Evolutionary conservation across 1,140 invertebrate species (phyloP).

Genomic region (Whitmania pigra): DNA sequence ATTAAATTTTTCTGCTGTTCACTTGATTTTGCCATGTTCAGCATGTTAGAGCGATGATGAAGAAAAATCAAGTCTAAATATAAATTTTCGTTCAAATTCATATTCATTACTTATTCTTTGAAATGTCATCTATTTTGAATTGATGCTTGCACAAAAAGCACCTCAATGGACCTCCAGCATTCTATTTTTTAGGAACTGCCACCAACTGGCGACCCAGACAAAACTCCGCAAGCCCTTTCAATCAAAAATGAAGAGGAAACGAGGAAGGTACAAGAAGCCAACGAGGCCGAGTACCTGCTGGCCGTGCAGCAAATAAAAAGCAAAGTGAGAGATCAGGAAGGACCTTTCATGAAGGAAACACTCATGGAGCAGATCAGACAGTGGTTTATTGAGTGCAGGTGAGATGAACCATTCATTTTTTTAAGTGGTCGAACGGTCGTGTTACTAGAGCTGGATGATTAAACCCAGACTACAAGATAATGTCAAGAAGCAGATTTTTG

Average conservation of each 20-base stretch:
- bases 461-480: too few species aligned
- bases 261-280: conserved; percentile 42
- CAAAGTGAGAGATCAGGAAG: conserved; percentile 43
- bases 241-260: conserved; percentile 35
- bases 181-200: background rate
- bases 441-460: too few species aligned
- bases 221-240: conserved; percentile 31
- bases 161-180: background rate
- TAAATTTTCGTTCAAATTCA: too few species aligned
- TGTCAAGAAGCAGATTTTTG: too few species aligned
- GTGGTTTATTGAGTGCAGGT: conserved; percentile 56
- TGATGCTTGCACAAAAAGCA: background rate
- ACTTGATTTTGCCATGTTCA: background rate
- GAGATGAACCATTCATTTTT: conserved; percentile 34
- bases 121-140: too few species aligned
- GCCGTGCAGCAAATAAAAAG: conserved; percentile 42
- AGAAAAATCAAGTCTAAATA: too few species aligned
- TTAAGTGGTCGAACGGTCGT: too few species aligned
- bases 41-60: background rate
- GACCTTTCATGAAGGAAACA: conserved; percentile 56
- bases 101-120: too few species aligned
- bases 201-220: background rate
- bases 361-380: conserved; percentile 62
- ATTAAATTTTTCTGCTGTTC: background rate
- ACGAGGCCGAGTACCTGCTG: conserved; percentile 52